phyloP scores from a whole-genome alignment of 2,113 vertebrate genomes.

The Echinops telfairi region DNA sequence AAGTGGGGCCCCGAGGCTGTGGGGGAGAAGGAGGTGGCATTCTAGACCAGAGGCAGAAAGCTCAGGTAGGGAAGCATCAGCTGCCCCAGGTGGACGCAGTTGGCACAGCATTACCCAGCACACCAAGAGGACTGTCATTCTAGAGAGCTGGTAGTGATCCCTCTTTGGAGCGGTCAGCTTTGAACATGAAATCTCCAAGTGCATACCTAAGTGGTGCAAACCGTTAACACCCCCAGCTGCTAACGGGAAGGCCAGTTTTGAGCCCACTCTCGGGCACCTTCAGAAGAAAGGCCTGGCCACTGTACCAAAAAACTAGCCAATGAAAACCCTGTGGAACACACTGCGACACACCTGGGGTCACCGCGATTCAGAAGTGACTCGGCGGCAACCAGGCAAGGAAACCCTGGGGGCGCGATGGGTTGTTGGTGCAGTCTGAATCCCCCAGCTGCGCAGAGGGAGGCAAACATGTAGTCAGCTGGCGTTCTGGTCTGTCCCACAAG shows the following conservation, averaged over 20 bases:
- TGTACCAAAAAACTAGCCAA: not conserved
- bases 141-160: not conserved
- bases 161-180: not conserved
- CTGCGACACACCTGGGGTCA: not conserved
- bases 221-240: not conserved
- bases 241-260: not conserved
- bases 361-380: not conserved
- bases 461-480: not conserved
- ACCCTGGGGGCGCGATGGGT: not conserved
- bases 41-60: not conserved
- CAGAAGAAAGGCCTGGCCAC: not conserved
- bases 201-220: not conserved
- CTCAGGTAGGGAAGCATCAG: not conserved
- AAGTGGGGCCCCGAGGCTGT: not conserved
- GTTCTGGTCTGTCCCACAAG: not conserved
- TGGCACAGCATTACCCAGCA: not conserved
- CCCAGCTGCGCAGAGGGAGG: not conserved
- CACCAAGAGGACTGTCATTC: not conserved
- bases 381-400: not conserved
- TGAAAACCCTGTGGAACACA: not conserved
- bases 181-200: not conserved
- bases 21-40: not conserved
- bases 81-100: not conserved
- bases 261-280: not conserved
- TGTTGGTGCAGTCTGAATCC: not conserved